A percentile compares a stretch with the other conserved stretches of the same genome.
phyloP scores from a whole-genome alignment of 2,888 invertebrate genomes.

The Netelia melanura region DNA sequence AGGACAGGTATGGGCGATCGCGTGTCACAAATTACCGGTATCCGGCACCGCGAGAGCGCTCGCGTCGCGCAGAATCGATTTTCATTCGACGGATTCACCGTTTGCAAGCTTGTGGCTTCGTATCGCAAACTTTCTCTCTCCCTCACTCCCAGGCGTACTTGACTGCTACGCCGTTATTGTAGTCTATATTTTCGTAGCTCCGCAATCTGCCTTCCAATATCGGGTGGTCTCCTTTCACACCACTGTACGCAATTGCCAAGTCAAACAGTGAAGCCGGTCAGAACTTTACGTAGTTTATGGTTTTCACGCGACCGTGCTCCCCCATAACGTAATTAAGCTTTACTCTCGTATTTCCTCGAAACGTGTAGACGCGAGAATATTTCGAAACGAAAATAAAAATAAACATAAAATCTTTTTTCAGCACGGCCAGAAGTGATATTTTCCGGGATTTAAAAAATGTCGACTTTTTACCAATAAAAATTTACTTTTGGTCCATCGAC shows the following conservation, averaged over 20 bases:
- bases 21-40: conserved; percentile 83
- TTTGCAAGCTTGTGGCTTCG: conserved; percentile 60
- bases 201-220: conserved; percentile 44
- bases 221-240: conserved; percentile 43
- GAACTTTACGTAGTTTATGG: conserved; percentile 15
- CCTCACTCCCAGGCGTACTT: conserved; percentile 45
- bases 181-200: conserved; percentile 68
- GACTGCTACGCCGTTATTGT: conserved; percentile 68
- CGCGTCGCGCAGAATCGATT: conserved; percentile 79
- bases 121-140: conserved; percentile 74
- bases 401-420: neutral
- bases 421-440: too few species aligned
- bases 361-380: too few species aligned
- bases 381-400: too few species aligned
- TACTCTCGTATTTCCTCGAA: too few species aligned
- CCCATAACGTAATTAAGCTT: too few species aligned
- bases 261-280: conserved; percentile 55
- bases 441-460: too few species aligned
- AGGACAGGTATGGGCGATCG: conserved; percentile 76
- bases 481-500: too few species aligned
- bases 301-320: neutral
- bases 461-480: too few species aligned
- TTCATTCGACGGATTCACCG: conserved; percentile 75
- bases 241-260: conserved; percentile 57
- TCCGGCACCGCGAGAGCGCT: conserved; percentile 70